Base-by-base conservation (phyloP, 37 sponge, comb jelly and placozoan genomes). In the Halichondria panicea region DNA sequence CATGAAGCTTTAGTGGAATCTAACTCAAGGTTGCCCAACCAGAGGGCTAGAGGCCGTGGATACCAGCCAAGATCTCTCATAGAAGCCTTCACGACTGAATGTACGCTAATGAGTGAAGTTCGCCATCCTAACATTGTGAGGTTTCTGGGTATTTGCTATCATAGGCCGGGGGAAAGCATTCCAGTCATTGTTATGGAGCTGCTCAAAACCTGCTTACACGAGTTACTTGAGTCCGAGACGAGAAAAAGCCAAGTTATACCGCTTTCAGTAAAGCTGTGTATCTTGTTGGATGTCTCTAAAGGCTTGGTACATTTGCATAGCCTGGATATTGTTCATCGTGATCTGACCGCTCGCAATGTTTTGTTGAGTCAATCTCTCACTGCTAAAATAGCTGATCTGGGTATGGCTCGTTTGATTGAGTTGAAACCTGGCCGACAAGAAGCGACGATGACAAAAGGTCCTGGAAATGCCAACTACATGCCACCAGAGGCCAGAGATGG, bases 371-470 rank as follows among this genome's bases (percentile, higher is more conserved):
- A 36, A 0, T 60, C 52, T 13, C 36, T 81, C 31, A 37, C 43
- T 35, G 82, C 72, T 13, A 81, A 81, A 43, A 73, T 81, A 11
- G 46, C 74, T 37, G 82, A 81, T 25, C 73, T 81, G 55, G 82
- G 82, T 6, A 66, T 81, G 41, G 65, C 82, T 0, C 62, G 64
- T 4, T 45, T 73, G 31, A 25, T 81, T 22, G 30, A 72, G 25
- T 55, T 43, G 8, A n/a, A n/a, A n/a, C 77, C 53, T 31, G 34
- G 32, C 1, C 30, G 33, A 43, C 48, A 45, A 43, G 42, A 40
- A 28, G 68, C 42, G 28, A n/a, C 30, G 25, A 27, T 28, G 19
- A 74, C 57, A 6, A 55, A 36, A 18, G 42, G 21, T 6, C 41
- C 59, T 22, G 74, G 74, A 24, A 56, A 36, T 11, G 56, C 56